These are phyloP conservation scores for Drosophila grimshawi DNA, from an alignment of 1,140 invertebrate species.

Conservation along the genomic window DNA sequence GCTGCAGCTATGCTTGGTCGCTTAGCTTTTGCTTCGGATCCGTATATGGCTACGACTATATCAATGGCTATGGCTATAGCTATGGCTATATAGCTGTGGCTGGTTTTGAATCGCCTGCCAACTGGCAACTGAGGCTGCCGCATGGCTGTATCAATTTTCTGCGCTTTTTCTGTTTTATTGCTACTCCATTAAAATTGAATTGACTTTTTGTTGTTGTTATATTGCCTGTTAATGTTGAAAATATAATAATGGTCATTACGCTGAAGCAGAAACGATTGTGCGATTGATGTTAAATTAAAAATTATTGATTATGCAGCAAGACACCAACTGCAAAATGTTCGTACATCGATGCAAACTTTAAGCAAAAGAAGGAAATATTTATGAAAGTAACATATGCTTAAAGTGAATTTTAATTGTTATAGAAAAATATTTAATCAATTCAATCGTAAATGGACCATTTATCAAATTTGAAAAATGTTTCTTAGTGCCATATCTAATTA, in stretches of 20 bases:
- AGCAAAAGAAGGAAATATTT: neutral
- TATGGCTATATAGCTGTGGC: neutral
- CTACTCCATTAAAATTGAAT: constrained; percentile 83
- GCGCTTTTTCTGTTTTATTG: constrained; percentile 80
- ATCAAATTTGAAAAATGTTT: too few relatives aligned
- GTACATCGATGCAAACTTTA: neutral
- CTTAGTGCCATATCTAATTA: too few relatives aligned
- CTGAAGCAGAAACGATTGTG: constrained; percentile 80
- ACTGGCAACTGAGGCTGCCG: constrained; percentile 23
- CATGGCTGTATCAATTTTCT: constrained; percentile 69
- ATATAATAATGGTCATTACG: constrained; percentile 80
- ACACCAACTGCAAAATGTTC: constrained; percentile 59
- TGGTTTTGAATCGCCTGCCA: neutral
- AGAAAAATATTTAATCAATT: too few relatives aligned
- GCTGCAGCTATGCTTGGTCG: constrained; percentile 20
- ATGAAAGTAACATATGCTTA: neutral
- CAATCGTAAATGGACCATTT: too few relatives aligned
- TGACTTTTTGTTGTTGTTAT: constrained; percentile 62
- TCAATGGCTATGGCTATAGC: neutral
- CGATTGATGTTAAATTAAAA: constrained; percentile 83
- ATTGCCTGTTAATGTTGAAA: constrained; percentile 74
- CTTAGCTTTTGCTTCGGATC: constrained; percentile 22
- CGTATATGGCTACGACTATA: neutral
- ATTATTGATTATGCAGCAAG: constrained; percentile 72
- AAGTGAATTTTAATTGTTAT: neutral